Base-by-base conservation (phyloP, 92 coral and sea anemone species). In the Anthopleura xanthogrammica region DNA sequence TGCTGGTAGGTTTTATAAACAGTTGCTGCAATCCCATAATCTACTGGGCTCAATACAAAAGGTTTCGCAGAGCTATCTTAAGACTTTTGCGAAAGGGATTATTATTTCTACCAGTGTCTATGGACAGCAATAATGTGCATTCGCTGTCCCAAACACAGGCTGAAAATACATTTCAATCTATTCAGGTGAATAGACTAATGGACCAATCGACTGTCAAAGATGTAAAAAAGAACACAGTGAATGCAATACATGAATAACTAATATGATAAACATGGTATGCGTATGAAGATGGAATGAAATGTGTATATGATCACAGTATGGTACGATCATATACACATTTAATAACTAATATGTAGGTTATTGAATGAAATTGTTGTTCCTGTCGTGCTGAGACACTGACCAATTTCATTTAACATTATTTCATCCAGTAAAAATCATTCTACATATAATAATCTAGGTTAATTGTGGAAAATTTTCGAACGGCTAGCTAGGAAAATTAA, bases 21-120 rank as follows among this genome's bases (percentile, higher is more conserved):
- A 91, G 98, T 54, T 93, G 95, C 70, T 91, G 98, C 40, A 93
- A 93, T 68, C 98, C 98, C 1, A 84, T 93, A 16, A 91, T 93
- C 12, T 93, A 93, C 77, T 93, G 95, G 68, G 86, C 90, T 2
- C 92, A 93, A 73, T 93, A 93, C 86, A 74, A 78, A 46, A 77
- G 86, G 43, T 93, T 93, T 75, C 92, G 98, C 41, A 65, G 39
- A 20, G 98, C 90, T 3, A 60, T 93, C 17, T 16, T 41, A 43
- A 60, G 86, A 20, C 54, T 81, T 12, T 81, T 24, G 11, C 71
- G 74, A 62, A 81, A 70, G 11, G 77, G 84, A 9, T 20, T 81
- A 14, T 48, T 75, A 50, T 81, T 81, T 52, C 41, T 81, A 29
- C 84, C 84, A 43, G 74, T 57, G 16, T 81, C 84, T 10, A 50